phyloP scores from a whole-genome alignment of 2,797 vertebrate species.

The Phoebastria nigripes region DNA sequence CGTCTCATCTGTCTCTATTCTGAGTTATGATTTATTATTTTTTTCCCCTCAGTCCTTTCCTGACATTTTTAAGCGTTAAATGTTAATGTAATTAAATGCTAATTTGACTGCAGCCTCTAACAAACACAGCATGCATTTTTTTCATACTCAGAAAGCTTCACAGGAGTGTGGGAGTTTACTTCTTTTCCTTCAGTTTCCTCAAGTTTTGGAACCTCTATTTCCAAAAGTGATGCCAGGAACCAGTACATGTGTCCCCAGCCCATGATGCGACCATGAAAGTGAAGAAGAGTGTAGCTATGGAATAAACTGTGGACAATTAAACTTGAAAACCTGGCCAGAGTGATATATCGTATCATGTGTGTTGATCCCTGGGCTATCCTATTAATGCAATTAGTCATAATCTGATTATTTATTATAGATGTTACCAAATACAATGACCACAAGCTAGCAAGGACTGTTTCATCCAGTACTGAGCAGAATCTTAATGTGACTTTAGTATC shows the following conservation, averaged over 20 bases:
- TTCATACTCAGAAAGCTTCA: not conserved
- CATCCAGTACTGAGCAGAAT: not conserved
- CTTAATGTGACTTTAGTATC: not conserved
- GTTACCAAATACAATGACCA: not conserved
- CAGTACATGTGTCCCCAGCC: not conserved
- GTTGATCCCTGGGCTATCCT: not conserved
- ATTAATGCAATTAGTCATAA: not conserved
- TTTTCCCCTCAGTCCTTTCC: not conserved
- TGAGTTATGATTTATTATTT: not conserved
- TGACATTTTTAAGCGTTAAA: constrained; percentile 54
- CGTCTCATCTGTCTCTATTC: not conserved
- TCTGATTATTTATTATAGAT: not conserved
- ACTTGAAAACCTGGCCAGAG: not conserved
- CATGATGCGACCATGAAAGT: not conserved
- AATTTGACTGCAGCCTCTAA: not conserved
- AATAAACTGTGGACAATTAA: not conserved
- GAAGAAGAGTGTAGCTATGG: not conserved
- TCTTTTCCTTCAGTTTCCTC: not conserved
- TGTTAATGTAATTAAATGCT: constrained; percentile 28
- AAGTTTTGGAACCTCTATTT: not conserved
- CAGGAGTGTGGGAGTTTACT: not conserved
- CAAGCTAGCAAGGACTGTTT: not conserved
- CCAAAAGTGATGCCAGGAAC: not conserved
- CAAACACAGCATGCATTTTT: not conserved
- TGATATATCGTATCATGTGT: accelerated